Base-by-base conservation (phyloP, 2,888 invertebrate species). In the Morpho achilles region DNA sequence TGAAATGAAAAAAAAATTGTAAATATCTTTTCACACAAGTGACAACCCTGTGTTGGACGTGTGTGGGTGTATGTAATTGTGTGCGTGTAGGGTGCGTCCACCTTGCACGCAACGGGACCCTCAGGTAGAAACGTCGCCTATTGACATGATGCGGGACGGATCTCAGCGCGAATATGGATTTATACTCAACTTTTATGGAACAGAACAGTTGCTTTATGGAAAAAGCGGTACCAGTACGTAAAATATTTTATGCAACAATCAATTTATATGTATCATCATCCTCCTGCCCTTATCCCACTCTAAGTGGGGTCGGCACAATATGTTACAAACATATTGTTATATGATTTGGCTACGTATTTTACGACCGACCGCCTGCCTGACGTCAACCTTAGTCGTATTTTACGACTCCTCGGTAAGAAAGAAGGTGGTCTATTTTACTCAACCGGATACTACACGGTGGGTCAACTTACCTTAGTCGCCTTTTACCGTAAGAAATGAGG, bases 81-180 rank as follows among this genome's bases (percentile, higher is more conserved):
- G 68, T 64, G 66, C 58, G 64, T 63, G 65, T 63, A 67, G 65
- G 78, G 73, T 66, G 59, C 74, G 60, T 70, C 79, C 87, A 88
- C 88, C 88, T 88, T 88, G 88, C 88, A 82, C 80, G 84, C 87
- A 87, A 88, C 87, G 89, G 88, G 85, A 89, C 75, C 79, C 69
- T 87, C 88, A 90, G 89, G 88, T 88, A 89, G 86, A 81, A 70
- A 73, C 61, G 65, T 72, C 74, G 76, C 73, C 74, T 69, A 77
- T 81, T 84, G 85, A 84, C 84, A 84, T 77, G 77, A 80, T 82
- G 84, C 75, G 74, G 75, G 73, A 79, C 82, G 79, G 81, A 81
- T 82, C 82, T 80, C 72, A 72, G 77, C 70, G 80, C 84, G 79
- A 84, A 85, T 85, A 87, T 82, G 77, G 76, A 69, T 76, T 69